Evolutionary conservation across 2,113 vertebrate species (phyloP).

Genomic region (Myotis davidii): DNA sequence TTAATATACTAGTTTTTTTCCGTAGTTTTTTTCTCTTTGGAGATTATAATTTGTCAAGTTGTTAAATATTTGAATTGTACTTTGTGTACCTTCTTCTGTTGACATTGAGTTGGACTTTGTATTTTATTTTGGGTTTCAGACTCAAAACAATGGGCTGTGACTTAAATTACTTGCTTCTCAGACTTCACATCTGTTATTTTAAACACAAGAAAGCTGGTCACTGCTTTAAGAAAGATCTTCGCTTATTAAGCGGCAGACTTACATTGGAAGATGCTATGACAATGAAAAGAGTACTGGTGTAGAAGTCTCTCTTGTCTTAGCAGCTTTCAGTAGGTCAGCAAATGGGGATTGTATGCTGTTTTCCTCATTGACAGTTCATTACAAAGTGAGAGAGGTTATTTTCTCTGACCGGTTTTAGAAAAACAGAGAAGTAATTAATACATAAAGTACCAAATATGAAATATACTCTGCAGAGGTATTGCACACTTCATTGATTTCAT

Average conservation of each 20-base stretch:
- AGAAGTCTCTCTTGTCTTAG: not conserved
- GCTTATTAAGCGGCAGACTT: not conserved
- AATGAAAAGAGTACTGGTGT: not conserved
- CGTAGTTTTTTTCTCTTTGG: not conserved
- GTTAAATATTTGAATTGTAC: not conserved
- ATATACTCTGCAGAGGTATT: conserved; percentile 73
- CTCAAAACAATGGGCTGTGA: not conserved
- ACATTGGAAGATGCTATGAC: not conserved
- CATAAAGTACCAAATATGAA: conserved; percentile 75
- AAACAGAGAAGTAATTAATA: conserved; percentile 79
- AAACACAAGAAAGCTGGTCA: not conserved
- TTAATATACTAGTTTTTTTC: not conserved
- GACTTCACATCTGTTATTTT: not conserved
- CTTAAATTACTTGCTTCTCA: not conserved
- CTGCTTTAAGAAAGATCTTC: not conserved
- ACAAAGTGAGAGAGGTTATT: not conserved
- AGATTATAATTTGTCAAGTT: conserved; percentile 26
- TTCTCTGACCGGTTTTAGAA: conserved; percentile 43
- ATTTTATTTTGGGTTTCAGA: conserved; percentile 35
- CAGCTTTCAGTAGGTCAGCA: not conserved
- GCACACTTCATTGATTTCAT: conserved; percentile 78
- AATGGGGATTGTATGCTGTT: not conserved
- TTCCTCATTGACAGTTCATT: not conserved
- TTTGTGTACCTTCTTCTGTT: not conserved
- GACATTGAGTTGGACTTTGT: not conserved